Percentiles rank a stretch among this genome's conserved stretches.
phyloP scores from a whole-genome alignment of 2,888 invertebrate genomes.

The Heteromyza rotundicornis region DNA sequence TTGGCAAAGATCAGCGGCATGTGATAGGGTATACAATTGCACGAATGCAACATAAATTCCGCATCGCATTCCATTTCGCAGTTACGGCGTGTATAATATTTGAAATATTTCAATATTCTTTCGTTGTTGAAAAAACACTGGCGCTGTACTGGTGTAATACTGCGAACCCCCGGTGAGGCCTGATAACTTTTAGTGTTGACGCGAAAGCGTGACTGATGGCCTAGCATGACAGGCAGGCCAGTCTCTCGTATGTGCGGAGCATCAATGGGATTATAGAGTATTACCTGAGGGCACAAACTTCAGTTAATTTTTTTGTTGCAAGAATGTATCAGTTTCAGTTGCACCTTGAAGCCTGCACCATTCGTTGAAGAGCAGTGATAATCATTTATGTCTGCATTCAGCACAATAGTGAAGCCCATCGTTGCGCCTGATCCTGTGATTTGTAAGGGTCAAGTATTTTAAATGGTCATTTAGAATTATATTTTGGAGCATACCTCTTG shows the following conservation, averaged over 20 bases:
- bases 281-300: no score
- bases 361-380: no score
- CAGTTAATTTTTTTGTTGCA: no score
- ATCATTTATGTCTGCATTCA: no score
- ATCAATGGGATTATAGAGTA: conserved; percentile 75
- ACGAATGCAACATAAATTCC: conserved; percentile 34
- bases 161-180: conserved; percentile 67
- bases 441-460: conserved; percentile 78
- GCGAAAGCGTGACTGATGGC: conserved; percentile 72
- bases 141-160: conserved; percentile 69
- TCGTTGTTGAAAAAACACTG: conserved; percentile 77
- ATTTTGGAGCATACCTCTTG: conserved; percentile 63
- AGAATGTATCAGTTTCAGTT: conserved; percentile 61
- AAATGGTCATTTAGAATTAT: conserved; percentile 73
- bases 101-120: conserved; percentile 70
- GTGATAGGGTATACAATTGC: conserved; percentile 50
- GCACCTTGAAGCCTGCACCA: no score
- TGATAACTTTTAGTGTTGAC: conserved; percentile 71
- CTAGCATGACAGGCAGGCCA: conserved; percentile 73
- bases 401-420: conserved; percentile 58
- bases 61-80: conserved; percentile 69
- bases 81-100: conserved; percentile 48
- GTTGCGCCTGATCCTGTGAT: conserved; percentile 64
- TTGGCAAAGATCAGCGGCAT: conserved; percentile 68
- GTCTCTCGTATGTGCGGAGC: conserved; percentile 78